These are phyloP conservation scores for Drepana falcataria DNA, from an alignment of 2,888 invertebrate species.

Conservation along the genomic window DNA sequence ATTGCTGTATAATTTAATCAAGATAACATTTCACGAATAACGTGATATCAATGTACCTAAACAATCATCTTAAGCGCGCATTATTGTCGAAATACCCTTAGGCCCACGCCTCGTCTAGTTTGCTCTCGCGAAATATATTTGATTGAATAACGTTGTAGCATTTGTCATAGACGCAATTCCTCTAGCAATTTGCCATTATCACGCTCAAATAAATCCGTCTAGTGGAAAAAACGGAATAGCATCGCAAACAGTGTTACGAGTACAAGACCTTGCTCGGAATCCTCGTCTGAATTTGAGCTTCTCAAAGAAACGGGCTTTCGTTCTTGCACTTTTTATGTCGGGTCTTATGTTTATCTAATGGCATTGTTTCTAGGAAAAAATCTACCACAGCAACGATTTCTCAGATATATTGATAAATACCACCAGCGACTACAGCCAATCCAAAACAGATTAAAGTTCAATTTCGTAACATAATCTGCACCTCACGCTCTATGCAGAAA, in stretches of 20 bases:
- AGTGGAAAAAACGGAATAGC: constrained; percentile 31
- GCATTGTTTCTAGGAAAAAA: not conserved
- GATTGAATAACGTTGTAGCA: constrained; percentile 13
- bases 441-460: too few relatives aligned
- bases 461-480: too few relatives aligned
- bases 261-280: constrained; percentile 12
- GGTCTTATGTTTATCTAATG: not conserved
- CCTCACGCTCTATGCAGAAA: too few relatives aligned
- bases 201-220: constrained; percentile 35
- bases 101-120: not conserved
- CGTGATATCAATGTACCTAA: not conserved
- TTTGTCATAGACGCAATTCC: constrained; percentile 26
- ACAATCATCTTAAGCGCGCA: not conserved
- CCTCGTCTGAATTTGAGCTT: not conserved
- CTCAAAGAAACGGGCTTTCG: not conserved
- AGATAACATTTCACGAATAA: not conserved
- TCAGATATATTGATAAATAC: too few relatives aligned
- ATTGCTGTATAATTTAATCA: not conserved
- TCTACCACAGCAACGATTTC: too few relatives aligned
- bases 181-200: constrained; percentile 34
- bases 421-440: too few relatives aligned
- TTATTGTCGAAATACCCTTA: not conserved
- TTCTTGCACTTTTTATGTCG: not conserved
- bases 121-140: constrained; percentile 9
- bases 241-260: constrained; percentile 24